These are phyloP conservation scores for Drosophila paulistorum DNA, from an alignment of 1,140 invertebrate genomes.

Conservation along the genomic window DNA sequence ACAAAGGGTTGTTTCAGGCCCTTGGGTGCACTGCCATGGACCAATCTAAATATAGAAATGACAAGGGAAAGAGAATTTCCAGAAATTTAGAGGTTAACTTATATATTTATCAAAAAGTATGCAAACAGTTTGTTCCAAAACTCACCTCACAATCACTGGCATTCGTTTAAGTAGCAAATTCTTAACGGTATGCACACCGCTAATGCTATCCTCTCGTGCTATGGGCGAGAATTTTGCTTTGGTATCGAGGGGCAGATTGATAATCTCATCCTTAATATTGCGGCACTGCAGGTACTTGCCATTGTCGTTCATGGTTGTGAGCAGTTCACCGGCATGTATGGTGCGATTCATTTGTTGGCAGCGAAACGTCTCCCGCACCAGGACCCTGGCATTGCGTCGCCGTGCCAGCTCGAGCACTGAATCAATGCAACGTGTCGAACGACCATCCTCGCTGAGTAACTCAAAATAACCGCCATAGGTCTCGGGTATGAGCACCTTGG, in stretches of 20 bases:
- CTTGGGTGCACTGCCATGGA: constrained; percentile 92
- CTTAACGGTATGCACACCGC: constrained; percentile 94
- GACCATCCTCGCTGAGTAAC: constrained; percentile 95
- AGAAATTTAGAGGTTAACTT: not conserved
- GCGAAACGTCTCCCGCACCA: constrained; percentile 90
- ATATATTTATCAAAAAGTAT: too few relatives aligned
- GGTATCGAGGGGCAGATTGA: constrained; percentile 92
- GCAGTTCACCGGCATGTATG: constrained; percentile 89
- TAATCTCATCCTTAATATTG: constrained; percentile 91
- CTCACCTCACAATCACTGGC: constrained; percentile 91
- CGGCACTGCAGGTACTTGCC: constrained; percentile 93
- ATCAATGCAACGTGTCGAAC: constrained; percentile 94
- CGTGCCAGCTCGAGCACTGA: constrained; percentile 92
- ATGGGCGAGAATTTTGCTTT: constrained; percentile 95
- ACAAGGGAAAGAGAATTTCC: not conserved
- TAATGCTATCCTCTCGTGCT: constrained; percentile 95
- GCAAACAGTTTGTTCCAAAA: not conserved
- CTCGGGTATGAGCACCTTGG: constrained; percentile 94
- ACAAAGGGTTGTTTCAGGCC: constrained; percentile 92
- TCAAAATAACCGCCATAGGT: constrained; percentile 96
- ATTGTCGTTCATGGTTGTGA: constrained; percentile 88
- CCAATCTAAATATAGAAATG: constrained; percentile 85
- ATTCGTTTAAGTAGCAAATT: constrained; percentile 94
- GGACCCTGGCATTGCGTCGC: constrained; percentile 85
- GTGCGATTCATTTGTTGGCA: constrained; percentile 87